Percentiles rank a stretch among this genome's conserved stretches.
Evolutionary conservation across 35 echinoderm and acorn worm species (phyloP).

Genomic region (Chiridota heheva): DNA sequence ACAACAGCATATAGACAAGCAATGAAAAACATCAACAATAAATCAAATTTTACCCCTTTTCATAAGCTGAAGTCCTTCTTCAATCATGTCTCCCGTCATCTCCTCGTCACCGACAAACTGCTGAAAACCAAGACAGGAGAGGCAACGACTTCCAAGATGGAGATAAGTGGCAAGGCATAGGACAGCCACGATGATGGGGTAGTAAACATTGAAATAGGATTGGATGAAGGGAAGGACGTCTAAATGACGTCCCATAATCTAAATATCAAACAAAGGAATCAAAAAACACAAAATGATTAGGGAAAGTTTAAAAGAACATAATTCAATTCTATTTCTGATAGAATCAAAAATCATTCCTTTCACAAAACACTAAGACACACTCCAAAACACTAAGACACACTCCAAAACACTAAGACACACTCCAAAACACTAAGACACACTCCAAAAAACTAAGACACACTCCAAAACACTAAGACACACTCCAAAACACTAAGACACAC

Average conservation of each 20-base stretch:
- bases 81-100: constrained; percentile 87
- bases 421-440: no score
- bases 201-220: constrained; percentile 94
- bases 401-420: no score
- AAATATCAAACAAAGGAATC: not conserved
- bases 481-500: no score
- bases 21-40: not conserved
- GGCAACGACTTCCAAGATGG: constrained; percentile 86
- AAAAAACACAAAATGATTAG: not conserved
- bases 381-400: no score
- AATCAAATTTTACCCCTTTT: constrained; percentile 67
- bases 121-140: constrained; percentile 95
- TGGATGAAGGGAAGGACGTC: constrained; percentile 93
- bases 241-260: constrained; percentile 89
- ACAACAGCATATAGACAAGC: not conserved
- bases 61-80: constrained; percentile 84
- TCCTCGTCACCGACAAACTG: constrained; percentile 99
- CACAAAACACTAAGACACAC: no score
- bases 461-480: no score
- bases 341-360: no score
- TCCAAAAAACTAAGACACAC: no score
- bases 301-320: no score
- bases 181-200: constrained; percentile 83
- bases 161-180: constrained; percentile 96
- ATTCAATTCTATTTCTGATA: no score